Conservation (phyloP, 2,888 invertebrate species). For the Chromoteleia sp. region DNA sequence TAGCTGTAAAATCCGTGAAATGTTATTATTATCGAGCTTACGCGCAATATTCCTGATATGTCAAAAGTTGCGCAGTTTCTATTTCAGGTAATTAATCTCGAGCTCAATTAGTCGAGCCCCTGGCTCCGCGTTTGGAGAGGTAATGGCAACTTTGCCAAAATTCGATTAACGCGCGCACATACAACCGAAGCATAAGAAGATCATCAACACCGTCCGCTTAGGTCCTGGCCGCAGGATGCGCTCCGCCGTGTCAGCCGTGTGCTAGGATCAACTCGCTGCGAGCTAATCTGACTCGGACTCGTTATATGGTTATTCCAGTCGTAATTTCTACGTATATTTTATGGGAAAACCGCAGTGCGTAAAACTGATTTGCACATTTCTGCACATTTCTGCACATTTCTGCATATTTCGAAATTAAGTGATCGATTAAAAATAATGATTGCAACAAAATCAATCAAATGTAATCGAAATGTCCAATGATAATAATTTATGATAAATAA, state of each 20-base stretch:
- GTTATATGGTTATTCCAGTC: not conserved
- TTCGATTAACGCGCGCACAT: conserved; percentile 46
- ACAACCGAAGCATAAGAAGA: conserved; percentile 27
- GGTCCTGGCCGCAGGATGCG: conserved; percentile 29
- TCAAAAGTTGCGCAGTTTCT: conserved; percentile 53
- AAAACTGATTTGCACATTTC: too few species aligned
- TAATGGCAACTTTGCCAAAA: conserved; percentile 43
- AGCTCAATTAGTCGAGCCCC: conserved; percentile 41
- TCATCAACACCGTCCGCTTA: conserved; percentile 27
- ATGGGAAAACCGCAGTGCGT: too few species aligned
- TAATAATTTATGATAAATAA: too few species aligned
- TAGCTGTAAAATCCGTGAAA: conserved; percentile 39
- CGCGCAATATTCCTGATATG: conserved; percentile 42
- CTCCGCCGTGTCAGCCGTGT: conserved; percentile 13
- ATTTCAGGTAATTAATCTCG: conserved; percentile 43
- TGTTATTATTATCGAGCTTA: conserved; percentile 51
- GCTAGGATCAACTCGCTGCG: conserved; percentile 13
- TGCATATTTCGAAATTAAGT: too few species aligned
- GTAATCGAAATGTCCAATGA: too few species aligned
- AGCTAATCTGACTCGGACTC: conserved; percentile 11
- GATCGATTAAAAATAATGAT: too few species aligned
- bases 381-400: too few species aligned
- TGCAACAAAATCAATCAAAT: too few species aligned
- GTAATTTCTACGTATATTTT: too few species aligned
- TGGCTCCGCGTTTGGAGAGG: conserved; percentile 13